Base-by-base conservation (phyloP, 1,140 invertebrate genomes). In the Drosophila lacteicornis region DNA sequence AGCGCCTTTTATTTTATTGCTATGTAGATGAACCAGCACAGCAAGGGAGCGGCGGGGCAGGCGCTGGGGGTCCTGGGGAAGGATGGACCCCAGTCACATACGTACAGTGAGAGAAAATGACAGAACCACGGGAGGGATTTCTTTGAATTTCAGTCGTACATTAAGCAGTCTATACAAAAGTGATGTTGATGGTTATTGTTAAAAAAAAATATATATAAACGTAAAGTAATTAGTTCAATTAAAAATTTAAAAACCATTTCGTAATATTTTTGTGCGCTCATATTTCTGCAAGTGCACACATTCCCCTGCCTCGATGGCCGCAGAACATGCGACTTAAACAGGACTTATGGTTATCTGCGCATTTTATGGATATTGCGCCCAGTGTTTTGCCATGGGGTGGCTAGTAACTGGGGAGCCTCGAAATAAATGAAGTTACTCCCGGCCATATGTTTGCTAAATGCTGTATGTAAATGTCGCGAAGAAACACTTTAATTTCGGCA, bases 321-420 rank as follows among this genome's bases (percentile, higher is more conserved):
- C 75, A 75, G 67, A 81, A 85, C 71, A 84, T 75, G 76, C 69
- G 82, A 83, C 90, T 90, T 91, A 91, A 91, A 75, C 82, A 91
- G 90, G 90, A 91, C 90, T 91, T 91, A 91, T 91, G 82, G 90
- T 91, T 91, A 91, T 91, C 90, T 91, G 71, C 80, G 85, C 85
- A 90, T 91, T 91, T 91, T 91, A 91, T 91, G 90, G 90, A 91
- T 91, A 91, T 91, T 91, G 90, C 84, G 69, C 75, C 68, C 62
- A 51, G 68, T 42, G 80, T 61, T 57, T 36, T 57, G 62, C 30
- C 27, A 38, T 11, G 73, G 60, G 55, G 63, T 45, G 53, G 57
- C 30, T 36, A 33, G 33, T 45, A 47, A 51, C 30, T 40, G 51
- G 33, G 51, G 53, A 42, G 60, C 46, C 53, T 50, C 40, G 45